Evolutionary conservation across 1,140 invertebrate genomes (phyloP).

Genomic region (Trichonephila clavata): DNA sequence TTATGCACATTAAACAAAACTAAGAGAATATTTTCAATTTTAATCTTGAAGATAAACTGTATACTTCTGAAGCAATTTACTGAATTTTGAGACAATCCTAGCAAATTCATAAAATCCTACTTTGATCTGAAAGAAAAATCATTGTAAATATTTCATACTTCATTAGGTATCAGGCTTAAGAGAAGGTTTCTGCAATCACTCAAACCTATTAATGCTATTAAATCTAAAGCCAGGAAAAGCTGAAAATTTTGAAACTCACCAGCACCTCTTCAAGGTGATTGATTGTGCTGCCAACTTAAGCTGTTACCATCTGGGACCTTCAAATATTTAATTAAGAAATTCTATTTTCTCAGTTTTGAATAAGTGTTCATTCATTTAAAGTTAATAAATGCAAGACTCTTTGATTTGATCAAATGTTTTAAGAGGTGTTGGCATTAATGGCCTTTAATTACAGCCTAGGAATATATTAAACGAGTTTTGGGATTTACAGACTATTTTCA

Average conservation of each 20-base stretch:
- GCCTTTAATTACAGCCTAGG: background rate
- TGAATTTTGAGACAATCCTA: background rate
- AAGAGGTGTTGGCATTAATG: conserved; percentile 12
- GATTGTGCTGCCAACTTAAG: conserved; percentile 68
- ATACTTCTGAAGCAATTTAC: background rate
- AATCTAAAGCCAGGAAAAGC: conserved; percentile 4
- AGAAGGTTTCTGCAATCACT: conserved; percentile 49
- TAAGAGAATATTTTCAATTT: too few relatives aligned
- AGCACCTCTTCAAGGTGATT: conserved; percentile 65
- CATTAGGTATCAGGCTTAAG: background rate
- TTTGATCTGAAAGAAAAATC: background rate
- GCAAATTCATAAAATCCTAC: background rate
- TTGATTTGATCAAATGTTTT: conserved; percentile 34
- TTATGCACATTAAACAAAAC: too few relatives aligned
- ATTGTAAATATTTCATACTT: conserved; percentile 29
- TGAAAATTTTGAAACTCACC: conserved; percentile 58
- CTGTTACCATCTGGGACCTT: conserved; percentile 58
- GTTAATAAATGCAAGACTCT: conserved; percentile 46
- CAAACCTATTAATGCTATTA: conserved; percentile 60
- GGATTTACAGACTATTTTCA: background rate
- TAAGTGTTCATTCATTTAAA: conserved; percentile 54
- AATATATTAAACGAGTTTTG: background rate
- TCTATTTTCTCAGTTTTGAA: conserved; percentile 65
- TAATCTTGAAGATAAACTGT: too few relatives aligned
- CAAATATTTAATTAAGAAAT: conserved; percentile 75